These are phyloP conservation scores for Dipodomys stephensi DNA, from an alignment of 2,113 vertebrate genomes.

Conservation along the genomic window DNA sequence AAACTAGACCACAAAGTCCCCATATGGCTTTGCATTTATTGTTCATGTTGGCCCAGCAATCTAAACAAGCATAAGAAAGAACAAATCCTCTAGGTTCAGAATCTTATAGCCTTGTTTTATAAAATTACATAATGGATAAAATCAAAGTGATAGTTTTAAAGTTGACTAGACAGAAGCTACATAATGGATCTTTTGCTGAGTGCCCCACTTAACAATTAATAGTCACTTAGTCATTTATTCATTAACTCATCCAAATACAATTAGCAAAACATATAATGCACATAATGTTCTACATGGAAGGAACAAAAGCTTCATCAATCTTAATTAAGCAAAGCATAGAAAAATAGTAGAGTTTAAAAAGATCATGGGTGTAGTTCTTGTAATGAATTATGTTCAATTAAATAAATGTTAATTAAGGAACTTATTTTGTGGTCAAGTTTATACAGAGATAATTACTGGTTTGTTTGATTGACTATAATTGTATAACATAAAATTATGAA, in stretches of 20 bases:
- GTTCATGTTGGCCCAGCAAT: neutral
- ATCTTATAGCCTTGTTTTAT: neutral
- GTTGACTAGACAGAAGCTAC: neutral
- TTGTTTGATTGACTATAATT: neutral
- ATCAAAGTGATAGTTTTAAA: conserved; percentile 22
- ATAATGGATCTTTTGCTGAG: neutral
- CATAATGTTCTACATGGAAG: neutral
- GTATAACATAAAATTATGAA: too few relatives aligned
- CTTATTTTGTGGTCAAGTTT: neutral
- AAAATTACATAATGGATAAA: conserved; percentile 24
- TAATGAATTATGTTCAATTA: neutral
- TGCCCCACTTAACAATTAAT: neutral
- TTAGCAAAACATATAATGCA: neutral
- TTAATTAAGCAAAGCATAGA: neutral
- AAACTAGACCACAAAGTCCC: neutral
- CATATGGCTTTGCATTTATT: neutral
- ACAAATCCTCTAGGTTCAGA: neutral
- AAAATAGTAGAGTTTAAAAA: neutral
- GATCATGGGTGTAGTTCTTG: too few relatives aligned
- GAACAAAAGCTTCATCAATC: neutral
- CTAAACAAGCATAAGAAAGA: neutral
- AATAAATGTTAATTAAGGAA: neutral
- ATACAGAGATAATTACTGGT: neutral
- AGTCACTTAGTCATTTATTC: neutral
- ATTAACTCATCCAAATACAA: neutral